phyloP scores from a whole-genome alignment of 2,888 invertebrate species.

The Apoda limacodes region DNA sequence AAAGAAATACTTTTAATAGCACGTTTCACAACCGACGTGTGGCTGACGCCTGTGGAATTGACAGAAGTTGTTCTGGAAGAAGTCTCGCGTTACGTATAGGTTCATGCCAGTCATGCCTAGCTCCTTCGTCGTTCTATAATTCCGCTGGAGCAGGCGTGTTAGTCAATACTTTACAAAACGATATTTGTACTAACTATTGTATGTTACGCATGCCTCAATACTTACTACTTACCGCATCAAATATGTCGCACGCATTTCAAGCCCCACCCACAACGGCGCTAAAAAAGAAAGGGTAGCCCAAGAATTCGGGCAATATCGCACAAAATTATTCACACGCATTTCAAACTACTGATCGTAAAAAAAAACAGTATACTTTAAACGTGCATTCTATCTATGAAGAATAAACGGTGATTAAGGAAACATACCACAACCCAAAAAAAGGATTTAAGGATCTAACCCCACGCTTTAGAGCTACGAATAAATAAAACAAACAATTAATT shows the following conservation, averaged over 20 bases:
- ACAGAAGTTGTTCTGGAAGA: conserved; percentile 38
- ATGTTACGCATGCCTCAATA: conserved; percentile 32
- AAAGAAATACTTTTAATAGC: conserved; percentile 51
- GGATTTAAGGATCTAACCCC: conserved; percentile 38
- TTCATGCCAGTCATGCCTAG: conserved; percentile 56
- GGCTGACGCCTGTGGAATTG: conserved; percentile 59
- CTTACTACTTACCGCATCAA: conserved; percentile 29
- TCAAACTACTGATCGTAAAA: conserved; percentile 22
- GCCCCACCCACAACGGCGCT: no score
- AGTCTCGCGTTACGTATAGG: conserved; percentile 38
- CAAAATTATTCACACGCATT: conserved; percentile 28
- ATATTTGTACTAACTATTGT: conserved; percentile 23
- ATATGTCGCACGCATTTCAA: conserved; percentile 28
- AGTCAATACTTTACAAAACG: conserved; percentile 31
- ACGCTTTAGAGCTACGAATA: conserved; percentile 36
- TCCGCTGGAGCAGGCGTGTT: conserved; percentile 23
- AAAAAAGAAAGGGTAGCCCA: no score
- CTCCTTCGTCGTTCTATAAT: conserved; percentile 14
- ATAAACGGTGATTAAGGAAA: conserved; percentile 21
- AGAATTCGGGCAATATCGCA: conserved; percentile 18
- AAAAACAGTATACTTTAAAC: conserved; percentile 30
- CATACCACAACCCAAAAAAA: conserved; percentile 38
- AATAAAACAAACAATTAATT: conserved; percentile 63
- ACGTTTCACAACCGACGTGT: conserved; percentile 67
- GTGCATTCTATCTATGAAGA: conserved; percentile 34